Conservation (phyloP, 2,113 vertebrate species). For the Meles meles region DNA sequence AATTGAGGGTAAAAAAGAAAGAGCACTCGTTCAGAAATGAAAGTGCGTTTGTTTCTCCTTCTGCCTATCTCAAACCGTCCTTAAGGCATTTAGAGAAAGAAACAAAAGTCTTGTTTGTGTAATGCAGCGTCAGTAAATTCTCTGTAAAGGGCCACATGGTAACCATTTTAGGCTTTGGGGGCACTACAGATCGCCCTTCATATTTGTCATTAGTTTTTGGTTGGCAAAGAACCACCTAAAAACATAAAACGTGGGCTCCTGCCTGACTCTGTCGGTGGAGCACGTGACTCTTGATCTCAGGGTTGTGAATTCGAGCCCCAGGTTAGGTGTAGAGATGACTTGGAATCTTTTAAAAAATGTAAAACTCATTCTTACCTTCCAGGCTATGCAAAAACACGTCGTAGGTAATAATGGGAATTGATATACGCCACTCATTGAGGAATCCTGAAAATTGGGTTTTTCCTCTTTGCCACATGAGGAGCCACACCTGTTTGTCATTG, state of each 20-base stretch:
- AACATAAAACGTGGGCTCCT: not conserved
- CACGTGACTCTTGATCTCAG: not conserved
- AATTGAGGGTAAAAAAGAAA: not conserved
- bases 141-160: not conserved
- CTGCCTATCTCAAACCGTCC: not conserved
- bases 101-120: not conserved
- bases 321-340: not conserved
- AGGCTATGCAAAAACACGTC: not conserved
- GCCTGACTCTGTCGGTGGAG: not conserved
- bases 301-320: not conserved
- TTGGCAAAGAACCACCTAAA: not conserved
- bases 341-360: not conserved
- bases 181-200: not conserved
- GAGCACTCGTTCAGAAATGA: not conserved
- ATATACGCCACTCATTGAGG: not conserved
- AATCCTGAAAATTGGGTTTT: not conserved
- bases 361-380: not conserved
- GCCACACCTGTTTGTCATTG: not conserved
- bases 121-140: not conserved
- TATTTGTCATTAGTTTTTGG: not conserved
- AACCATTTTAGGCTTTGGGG: not conserved
- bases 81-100: not conserved
- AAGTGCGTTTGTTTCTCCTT: not conserved
- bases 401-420: not conserved
- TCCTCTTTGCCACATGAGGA: not conserved